Conservation (phyloP, 2,797 vertebrate genomes). For the Rhadinocentrus ornatus region DNA sequence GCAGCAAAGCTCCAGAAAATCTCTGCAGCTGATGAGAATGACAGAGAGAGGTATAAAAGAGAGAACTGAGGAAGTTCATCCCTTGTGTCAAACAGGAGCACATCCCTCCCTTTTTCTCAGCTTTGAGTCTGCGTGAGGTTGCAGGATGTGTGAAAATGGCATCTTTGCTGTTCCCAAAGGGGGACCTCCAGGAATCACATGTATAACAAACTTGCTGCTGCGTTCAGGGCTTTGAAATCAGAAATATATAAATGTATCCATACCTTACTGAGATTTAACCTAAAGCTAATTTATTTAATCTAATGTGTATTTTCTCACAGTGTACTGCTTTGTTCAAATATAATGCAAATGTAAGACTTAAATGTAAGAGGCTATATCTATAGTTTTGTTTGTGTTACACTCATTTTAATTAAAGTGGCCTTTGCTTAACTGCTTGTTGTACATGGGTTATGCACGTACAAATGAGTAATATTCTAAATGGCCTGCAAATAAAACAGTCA, state of each 20-base stretch:
- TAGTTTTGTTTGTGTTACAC: neutral
- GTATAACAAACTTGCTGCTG: constrained; percentile 26
- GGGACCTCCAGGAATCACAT: constrained; percentile 8
- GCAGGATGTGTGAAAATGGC: constrained; percentile 47
- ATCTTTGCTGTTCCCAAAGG: constrained; percentile 46
- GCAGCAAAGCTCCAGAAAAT: constrained; percentile 63
- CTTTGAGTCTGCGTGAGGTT: constrained; percentile 39
- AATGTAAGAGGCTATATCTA: neutral
- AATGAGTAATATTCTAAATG: neutral
- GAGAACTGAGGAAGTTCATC: constrained; percentile 24
- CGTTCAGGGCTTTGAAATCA: constrained; percentile 4
- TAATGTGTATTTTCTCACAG: neutral
- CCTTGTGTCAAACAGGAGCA: constrained; percentile 20
- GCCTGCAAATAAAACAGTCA: neutral
- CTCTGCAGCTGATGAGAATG: constrained; percentile 44
- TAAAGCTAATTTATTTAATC: neutral
- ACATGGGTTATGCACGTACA: neutral
- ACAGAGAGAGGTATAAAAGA: constrained; percentile 21
- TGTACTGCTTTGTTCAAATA: neutral
- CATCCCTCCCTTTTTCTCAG: constrained; percentile 15
- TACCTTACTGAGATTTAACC: constrained; percentile 5
- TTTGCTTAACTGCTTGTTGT: neutral
- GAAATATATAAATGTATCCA: constrained; percentile 1
- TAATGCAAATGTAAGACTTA: neutral
- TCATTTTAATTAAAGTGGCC: neutral